Conservation (phyloP, 2,797 vertebrate species). For the Sebastes hopkinsi region DNA sequence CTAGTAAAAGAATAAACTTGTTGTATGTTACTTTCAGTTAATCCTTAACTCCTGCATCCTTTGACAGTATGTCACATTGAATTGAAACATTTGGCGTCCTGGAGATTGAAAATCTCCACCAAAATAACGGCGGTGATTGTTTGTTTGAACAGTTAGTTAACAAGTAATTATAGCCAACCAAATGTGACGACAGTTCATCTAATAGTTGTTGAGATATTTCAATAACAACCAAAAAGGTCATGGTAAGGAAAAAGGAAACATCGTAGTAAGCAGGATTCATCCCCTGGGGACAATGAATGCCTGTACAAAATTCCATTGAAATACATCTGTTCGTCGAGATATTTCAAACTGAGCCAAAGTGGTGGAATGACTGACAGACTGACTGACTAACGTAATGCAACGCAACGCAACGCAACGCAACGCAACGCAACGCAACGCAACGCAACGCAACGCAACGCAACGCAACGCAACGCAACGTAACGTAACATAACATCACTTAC, state of each 20-base stretch:
- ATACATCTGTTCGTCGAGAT: not conserved
- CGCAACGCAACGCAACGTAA: no score
- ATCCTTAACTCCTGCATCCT: not conserved
- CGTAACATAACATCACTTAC: no score
- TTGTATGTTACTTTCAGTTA: not conserved
- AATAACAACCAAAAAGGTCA: no score
- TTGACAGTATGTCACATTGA: not conserved
- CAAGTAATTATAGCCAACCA: rapidly evolving
- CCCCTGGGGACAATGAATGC: not conserved
- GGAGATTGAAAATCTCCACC: not conserved
- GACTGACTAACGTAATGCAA: no score
- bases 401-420: no score
- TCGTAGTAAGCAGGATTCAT: not conserved
- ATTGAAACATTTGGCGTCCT: not conserved
- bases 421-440: no score
- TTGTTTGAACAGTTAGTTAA: no score
- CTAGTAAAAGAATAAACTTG: not conserved
- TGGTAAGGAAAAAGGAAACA: no score
- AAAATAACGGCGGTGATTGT: not conserved
- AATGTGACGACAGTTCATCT: no score
- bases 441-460: no score
- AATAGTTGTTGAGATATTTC: no score
- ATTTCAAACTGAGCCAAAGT: not conserved
- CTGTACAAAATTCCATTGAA: not conserved
- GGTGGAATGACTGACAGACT: not conserved